Evolutionary conservation across 2,888 invertebrate genomes (phyloP).

Genomic region (Drosophila kanekoi): DNA sequence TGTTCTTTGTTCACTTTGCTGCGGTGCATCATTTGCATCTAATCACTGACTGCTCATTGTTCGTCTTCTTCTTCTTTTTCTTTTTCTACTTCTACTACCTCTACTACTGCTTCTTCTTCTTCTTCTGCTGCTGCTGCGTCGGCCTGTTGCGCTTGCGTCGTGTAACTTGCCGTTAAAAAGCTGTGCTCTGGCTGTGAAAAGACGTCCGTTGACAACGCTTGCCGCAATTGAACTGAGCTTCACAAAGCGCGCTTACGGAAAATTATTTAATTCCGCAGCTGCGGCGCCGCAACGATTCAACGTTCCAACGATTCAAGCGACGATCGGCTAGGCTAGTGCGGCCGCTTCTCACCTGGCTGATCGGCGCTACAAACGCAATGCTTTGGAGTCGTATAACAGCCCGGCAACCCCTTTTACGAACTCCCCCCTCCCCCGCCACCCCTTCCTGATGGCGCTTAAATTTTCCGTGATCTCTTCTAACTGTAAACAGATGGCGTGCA

Average conservation of each 20-base stretch:
- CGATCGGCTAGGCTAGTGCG: conserved; percentile 32
- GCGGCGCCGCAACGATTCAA: conserved; percentile 27
- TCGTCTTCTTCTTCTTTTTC: conserved; percentile 4
- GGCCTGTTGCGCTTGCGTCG: conserved; percentile 39
- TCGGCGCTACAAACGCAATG: conserved; percentile 7
- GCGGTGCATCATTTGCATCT: conserved; percentile 30
- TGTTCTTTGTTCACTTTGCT: conserved; percentile 27
- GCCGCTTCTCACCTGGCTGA: conserved; percentile 23
- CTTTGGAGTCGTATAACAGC: not conserved
- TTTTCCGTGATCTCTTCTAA: conserved; percentile 51
- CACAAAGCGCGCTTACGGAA: conserved; percentile 68
- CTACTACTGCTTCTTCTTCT: conserved; percentile 1
- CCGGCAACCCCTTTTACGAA: not conserved
- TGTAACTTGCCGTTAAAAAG: conserved; percentile 25
- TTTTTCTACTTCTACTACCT: conserved; percentile 5
- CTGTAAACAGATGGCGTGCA: conserved; percentile 43
- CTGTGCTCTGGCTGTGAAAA: conserved; percentile 23
- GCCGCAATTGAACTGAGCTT: conserved; percentile 82
- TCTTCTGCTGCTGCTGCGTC: not conserved
- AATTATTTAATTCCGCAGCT: conserved; percentile 73
- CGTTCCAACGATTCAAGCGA: conserved; percentile 23
- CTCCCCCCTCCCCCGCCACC: conserved; percentile 1
- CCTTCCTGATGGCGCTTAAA: not conserved
- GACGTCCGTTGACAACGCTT: conserved; percentile 75
- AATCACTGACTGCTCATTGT: conserved; percentile 7